Conservation (phyloP, 2,888 invertebrate genomes). For the Microchrysa polita region DNA sequence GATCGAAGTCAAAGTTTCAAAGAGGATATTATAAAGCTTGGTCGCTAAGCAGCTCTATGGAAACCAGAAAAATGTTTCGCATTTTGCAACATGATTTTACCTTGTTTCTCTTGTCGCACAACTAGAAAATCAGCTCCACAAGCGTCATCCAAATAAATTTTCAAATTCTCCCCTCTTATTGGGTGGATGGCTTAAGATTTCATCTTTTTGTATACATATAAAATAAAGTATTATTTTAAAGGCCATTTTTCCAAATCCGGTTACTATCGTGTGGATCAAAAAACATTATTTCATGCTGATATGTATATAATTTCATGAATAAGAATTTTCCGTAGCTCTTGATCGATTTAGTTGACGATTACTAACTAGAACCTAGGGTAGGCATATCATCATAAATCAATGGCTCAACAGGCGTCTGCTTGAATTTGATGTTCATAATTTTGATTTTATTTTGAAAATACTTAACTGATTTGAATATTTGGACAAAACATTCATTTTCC, state of each 20-base stretch:
- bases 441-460: too few species aligned
- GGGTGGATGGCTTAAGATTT: not conserved
- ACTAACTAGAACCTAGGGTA: too few species aligned
- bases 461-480: too few species aligned
- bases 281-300: too few species aligned
- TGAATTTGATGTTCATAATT: too few species aligned
- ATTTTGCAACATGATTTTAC: not conserved
- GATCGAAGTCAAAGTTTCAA: not conserved
- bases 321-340: too few species aligned
- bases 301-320: too few species aligned
- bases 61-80: not conserved
- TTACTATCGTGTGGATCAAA: not conserved
- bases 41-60: not conserved
- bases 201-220: not conserved
- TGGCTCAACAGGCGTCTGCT: too few species aligned
- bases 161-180: not conserved
- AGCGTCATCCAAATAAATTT: conserved; percentile 8
- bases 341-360: too few species aligned
- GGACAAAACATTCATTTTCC: too few species aligned
- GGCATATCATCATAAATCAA: too few species aligned
- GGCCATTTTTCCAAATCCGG: conserved; percentile 1
- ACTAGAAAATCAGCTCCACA: not conserved
- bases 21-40: not conserved
- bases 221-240: not conserved
- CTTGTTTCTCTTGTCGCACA: not conserved